Evolutionary conservation across 2,888 invertebrate genomes (phyloP), one percentile per base, ranked within the genome.

Genomic region (Hydrotaea cyrtoneurina): DNA sequence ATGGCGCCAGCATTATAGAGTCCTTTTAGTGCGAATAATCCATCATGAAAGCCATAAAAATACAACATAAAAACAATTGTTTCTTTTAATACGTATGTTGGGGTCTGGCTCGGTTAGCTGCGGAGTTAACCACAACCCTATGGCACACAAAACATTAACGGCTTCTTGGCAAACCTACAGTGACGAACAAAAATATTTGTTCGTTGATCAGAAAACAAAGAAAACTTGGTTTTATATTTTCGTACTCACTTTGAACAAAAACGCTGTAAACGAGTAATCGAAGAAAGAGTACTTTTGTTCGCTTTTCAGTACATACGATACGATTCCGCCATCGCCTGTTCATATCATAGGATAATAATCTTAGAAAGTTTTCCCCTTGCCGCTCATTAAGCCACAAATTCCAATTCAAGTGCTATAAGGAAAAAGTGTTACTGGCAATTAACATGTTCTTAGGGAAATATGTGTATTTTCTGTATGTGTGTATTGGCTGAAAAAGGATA

Each of bases 31-130:
- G 21, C n/a, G 21, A 17, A 11, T 2, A 55, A 21, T 55, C 55
- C 55, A 55, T 19, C 55, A 21, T 55, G 17, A 50, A 62, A 64
- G 19, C 39, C 39, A 80, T 75, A 75, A 75, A 75, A 57, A 71
- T 23, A 72, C 39, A 72, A 72, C 19, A 81, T 64, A 43, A 66
- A 81, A 81, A 43, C 55, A 81, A 77, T 64, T 81, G 69, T 72
- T 69, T 26, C 53, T 55, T 3, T 43, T 23, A 17, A 39, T 13
- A 66, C 36, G 69, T 66, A 39, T 36, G 13, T n/a, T 50, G 46
- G 46, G 15, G 17, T 5, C 11, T 39, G 7, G 4, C 21, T 19
- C 21, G 55, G 55, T 55, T 1, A 2, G 26, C 26, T 26, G 15
- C 13, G 23, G 50, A 10, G 50, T n/a, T 50, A 3, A 15, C 39